A percentile compares a stretch with the other conserved stretches of the same genome.
These are phyloP conservation scores for Okapia johnstoni DNA, from an alignment of 2,113 vertebrate species.

Conservation along the genomic window DNA sequence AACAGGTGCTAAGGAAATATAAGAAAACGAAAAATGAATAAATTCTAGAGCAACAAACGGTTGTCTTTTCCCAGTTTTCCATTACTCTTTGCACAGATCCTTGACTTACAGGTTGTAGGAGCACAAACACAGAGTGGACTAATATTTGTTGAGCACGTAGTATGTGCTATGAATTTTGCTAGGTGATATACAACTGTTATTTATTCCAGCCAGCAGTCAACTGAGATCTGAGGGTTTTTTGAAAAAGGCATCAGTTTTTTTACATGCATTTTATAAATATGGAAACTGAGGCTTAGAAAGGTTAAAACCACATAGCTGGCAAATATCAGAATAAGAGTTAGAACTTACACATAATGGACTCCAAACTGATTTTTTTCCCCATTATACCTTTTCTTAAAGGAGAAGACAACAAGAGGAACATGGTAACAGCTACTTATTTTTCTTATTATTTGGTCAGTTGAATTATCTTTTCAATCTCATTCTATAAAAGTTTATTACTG, in stretches of 20 bases:
- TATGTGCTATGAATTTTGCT: not conserved
- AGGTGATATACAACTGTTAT: not conserved
- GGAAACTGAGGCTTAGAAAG: not conserved
- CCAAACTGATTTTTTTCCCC: not conserved
- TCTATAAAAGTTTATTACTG: not conserved
- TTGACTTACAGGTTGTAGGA: not conserved
- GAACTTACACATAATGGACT: not conserved
- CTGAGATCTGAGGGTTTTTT: not conserved
- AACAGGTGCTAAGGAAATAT: not conserved
- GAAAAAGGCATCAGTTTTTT: not conserved
- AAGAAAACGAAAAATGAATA: not conserved
- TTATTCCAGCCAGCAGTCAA: not conserved
- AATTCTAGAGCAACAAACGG: not conserved
- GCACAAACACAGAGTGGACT: not conserved
- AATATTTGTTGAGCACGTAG: not conserved
- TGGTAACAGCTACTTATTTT: not conserved
- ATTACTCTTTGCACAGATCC: not conserved
- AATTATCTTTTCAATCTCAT: not conserved
- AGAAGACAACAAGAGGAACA: not conserved
- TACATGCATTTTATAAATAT: not conserved
- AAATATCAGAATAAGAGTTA: not conserved
- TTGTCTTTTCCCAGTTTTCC: not conserved
- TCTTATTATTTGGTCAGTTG: not conserved
- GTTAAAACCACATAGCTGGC: not conserved
- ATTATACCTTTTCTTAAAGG: not conserved